Conservation (phyloP, 1,140 invertebrate species). For the Berghia stephanieae region DNA sequence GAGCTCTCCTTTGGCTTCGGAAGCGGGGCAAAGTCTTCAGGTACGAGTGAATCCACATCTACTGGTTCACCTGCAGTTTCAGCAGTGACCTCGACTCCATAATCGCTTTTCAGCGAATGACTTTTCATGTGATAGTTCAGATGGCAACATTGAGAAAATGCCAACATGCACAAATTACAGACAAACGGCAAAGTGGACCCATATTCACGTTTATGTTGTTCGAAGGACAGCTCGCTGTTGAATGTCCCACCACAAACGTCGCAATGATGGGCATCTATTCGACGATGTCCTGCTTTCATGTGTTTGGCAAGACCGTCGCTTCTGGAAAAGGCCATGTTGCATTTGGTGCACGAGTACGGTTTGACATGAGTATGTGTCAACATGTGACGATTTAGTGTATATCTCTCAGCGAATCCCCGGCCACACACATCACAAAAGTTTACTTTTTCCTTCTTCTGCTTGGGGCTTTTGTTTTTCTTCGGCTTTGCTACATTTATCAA, state of each 20-base stretch:
- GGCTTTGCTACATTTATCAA: too few species aligned
- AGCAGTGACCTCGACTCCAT: too few species aligned
- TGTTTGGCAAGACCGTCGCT: slow-evolving; percentile 27
- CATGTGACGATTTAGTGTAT: slow-evolving; percentile 31
- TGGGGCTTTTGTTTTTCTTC: slow-evolving; percentile 31
- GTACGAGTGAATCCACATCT: too few species aligned
- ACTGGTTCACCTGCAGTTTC: too few species aligned
- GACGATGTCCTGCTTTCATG: slow-evolving; percentile 24
- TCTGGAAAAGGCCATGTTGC: slow-evolving; percentile 31
- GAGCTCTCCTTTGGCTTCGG: too few species aligned
- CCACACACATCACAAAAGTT: slow-evolving; percentile 28
- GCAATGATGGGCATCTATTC: slow-evolving; percentile 32
- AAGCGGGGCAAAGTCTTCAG: slow-evolving; percentile 28
- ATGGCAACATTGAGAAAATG: slow-evolving; percentile 32
- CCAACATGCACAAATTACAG: slow-evolving; percentile 31
- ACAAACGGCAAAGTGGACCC: slow-evolving; percentile 30
- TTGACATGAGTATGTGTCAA: slow-evolving; percentile 28
- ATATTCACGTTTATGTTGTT: slow-evolving; percentile 29
- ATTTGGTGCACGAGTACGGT: slow-evolving; percentile 27
- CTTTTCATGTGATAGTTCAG: slow-evolving; percentile 35
- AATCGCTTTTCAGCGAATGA: too few species aligned
- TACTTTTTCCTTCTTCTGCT: slow-evolving; percentile 33
- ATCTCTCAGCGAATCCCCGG: slow-evolving; percentile 29
- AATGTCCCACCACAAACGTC: slow-evolving; percentile 31
- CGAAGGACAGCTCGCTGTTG: slow-evolving; percentile 30